Evolutionary conservation across 2,888 invertebrate species (phyloP).

Genomic region (Dryocosmus kuriphilus): DNA sequence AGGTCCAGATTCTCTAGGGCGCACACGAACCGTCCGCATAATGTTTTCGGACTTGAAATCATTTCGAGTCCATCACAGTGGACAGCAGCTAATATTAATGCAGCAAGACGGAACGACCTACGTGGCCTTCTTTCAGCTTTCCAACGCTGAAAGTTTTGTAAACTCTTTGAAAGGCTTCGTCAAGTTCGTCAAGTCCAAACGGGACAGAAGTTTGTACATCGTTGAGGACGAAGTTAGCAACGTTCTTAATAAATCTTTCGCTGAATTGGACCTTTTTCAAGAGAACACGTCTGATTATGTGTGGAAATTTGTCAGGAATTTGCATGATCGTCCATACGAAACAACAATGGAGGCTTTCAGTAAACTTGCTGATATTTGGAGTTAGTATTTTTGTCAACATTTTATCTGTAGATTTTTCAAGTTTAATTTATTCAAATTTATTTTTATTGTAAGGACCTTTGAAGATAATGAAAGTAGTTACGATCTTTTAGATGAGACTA

Average conservation of each 20-base stretch:
- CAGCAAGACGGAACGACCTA: slow-evolving; percentile 86
- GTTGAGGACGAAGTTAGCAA: slow-evolving; percentile 82
- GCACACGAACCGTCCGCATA: slow-evolving; percentile 79
- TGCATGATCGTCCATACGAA: slow-evolving; percentile 87
- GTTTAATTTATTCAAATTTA: too few species aligned
- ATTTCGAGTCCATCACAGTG: slow-evolving; percentile 81
- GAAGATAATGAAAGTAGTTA: slow-evolving; percentile 14
- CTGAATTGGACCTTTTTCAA: slow-evolving; percentile 89
- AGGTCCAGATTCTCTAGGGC: slow-evolving; percentile 74
- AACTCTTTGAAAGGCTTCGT: slow-evolving; percentile 82
- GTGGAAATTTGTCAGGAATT: slow-evolving; percentile 82
- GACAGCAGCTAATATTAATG: slow-evolving; percentile 82
- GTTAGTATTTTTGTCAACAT: slow-evolving; percentile 75
- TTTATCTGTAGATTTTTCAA: too few species aligned
- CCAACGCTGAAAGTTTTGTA: slow-evolving; percentile 89
- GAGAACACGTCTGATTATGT: slow-evolving; percentile 84
- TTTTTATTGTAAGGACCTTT: too few species aligned
- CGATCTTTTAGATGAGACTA: slow-evolving; percentile 11
- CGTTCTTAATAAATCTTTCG: slow-evolving; percentile 90
- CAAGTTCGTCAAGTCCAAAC: slow-evolving; percentile 84
- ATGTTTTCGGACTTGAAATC: slow-evolving; percentile 83
- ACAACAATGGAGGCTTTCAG: slow-evolving; percentile 92
- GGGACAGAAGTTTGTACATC: slow-evolving; percentile 86
- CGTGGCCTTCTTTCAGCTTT: slow-evolving; percentile 90
- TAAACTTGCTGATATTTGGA: slow-evolving; percentile 88